Evolutionary conservation across 2,888 invertebrate species (phyloP).

Genomic region (Parapristionchus giblindavisi): DNA sequence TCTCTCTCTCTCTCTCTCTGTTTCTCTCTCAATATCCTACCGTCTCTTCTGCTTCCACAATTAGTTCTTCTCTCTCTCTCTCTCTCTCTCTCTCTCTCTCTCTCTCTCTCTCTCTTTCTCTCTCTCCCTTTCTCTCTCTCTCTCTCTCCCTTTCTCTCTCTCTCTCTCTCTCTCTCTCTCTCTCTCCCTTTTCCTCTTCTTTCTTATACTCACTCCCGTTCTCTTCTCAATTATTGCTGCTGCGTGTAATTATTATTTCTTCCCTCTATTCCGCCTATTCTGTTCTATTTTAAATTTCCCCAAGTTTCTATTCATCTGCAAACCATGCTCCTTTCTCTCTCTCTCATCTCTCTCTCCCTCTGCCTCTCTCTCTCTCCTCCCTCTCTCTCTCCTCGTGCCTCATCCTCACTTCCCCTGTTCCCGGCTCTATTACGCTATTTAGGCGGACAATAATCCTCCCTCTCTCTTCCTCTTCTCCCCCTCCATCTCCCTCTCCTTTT

Average conservation of each 20-base stretch:
- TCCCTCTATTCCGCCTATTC: too few relatives aligned
- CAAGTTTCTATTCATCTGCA: too few relatives aligned
- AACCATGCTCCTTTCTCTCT: constrained; percentile 3
- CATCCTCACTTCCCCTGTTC: too few relatives aligned
- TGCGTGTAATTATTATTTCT: too few relatives aligned
- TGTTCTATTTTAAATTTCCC: too few relatives aligned
- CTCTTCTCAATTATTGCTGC: too few relatives aligned
- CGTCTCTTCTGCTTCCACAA: too few relatives aligned
- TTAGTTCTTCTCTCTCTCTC: too few relatives aligned
- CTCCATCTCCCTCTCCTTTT: neutral
- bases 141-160: constrained; percentile 4
- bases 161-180: constrained; percentile 6
- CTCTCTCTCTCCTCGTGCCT: constrained; percentile 17
- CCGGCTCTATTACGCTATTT: too few relatives aligned
- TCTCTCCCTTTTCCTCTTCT: neutral
- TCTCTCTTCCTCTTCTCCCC: neutral
- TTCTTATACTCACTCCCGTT: too few relatives aligned
- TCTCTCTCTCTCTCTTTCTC: neutral
- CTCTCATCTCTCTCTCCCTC: constrained; percentile 3
- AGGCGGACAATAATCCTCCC: too few relatives aligned
- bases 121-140: neutral
- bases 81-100: neutral
- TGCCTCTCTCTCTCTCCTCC: constrained; percentile 40
- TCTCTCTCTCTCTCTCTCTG: neutral
- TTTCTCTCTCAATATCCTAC: too few relatives aligned